Evolutionary conservation across 2,888 invertebrate genomes (phyloP).

Genomic region (Cerastoderma edule): DNA sequence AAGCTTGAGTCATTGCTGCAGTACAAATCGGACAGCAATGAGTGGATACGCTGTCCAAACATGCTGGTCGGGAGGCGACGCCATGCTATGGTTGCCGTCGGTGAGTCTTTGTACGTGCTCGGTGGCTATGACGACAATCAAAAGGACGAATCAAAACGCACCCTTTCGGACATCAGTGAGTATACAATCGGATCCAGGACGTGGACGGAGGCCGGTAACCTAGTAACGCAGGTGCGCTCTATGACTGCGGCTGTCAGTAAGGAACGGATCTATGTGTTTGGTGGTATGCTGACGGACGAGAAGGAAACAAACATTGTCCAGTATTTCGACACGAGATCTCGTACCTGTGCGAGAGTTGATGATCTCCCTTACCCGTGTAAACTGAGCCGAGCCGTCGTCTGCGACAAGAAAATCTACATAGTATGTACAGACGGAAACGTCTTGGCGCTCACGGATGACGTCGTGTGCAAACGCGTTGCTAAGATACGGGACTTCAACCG

Average conservation of each 20-base stretch:
- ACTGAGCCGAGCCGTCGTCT: slow-evolving; percentile 66
- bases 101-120: slow-evolving; percentile 68
- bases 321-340: slow-evolving; percentile 68
- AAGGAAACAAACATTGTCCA: slow-evolving; percentile 70
- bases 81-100: slow-evolving; percentile 72
- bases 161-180: slow-evolving; percentile 65
- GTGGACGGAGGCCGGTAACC: slow-evolving; percentile 61
- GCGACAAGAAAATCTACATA: slow-evolving; percentile 66
- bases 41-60: slow-evolving; percentile 68
- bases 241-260: slow-evolving; percentile 69
- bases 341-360: slow-evolving; percentile 58
- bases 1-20: slow-evolving; percentile 64
- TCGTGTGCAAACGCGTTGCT: slow-evolving; percentile 53
- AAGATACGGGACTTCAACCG: slow-evolving; percentile 66
- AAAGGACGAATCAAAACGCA: slow-evolving; percentile 64
- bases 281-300: slow-evolving; percentile 67
- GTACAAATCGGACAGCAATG: slow-evolving; percentile 67
- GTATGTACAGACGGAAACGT: slow-evolving; percentile 71
- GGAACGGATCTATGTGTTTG: slow-evolving; percentile 71
- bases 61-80: slow-evolving; percentile 68
- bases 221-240: slow-evolving; percentile 63
- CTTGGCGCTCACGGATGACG: slow-evolving; percentile 62
- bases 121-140: slow-evolving; percentile 73
- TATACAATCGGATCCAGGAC: slow-evolving; percentile 65
- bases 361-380: slow-evolving; percentile 68